Conservation (phyloP, 2,113 vertebrate species). For the Zosterops borbonicus region DNA sequence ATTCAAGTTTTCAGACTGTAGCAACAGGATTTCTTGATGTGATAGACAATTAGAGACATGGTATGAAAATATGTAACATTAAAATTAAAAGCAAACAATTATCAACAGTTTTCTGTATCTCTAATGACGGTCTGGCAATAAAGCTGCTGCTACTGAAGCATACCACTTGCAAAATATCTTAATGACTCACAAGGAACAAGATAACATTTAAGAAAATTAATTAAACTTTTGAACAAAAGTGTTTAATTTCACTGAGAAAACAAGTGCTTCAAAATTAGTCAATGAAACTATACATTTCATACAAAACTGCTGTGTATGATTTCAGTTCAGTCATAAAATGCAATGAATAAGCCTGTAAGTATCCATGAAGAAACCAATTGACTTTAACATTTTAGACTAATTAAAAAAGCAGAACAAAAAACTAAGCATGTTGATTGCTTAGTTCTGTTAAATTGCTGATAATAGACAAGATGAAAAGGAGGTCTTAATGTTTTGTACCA, state of each 20-base stretch:
- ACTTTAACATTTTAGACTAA: conserved; percentile 12
- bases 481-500: background rate
- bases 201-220: conserved; percentile 12
- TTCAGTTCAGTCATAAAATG: conserved; percentile 6
- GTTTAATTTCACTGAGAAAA: conserved; percentile 27
- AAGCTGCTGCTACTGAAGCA: conserved; percentile 4
- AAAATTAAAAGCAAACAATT: conserved; percentile 44
- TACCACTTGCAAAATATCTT: background rate
- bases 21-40: background rate
- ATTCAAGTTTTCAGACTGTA: background rate
- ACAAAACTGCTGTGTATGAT: background rate
- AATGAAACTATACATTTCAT: background rate
- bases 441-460: conserved; percentile 17
- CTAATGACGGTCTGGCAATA: conserved; percentile 4
- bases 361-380: conserved; percentile 35
- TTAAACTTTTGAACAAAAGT: conserved; percentile 1
- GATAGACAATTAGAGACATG: background rate
- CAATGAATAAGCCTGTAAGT: conserved; percentile 21
- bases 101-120: background rate
- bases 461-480: conserved; percentile 1
- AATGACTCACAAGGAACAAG: background rate
- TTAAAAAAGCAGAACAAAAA: conserved; percentile 24
- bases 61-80: background rate
- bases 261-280: background rate
- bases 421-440: background rate